Percentiles rank a stretch among this genome's conserved stretches.
Evolutionary conservation across 2,113 vertebrate species (phyloP).

Genomic region (Desmodus rotundus): DNA sequence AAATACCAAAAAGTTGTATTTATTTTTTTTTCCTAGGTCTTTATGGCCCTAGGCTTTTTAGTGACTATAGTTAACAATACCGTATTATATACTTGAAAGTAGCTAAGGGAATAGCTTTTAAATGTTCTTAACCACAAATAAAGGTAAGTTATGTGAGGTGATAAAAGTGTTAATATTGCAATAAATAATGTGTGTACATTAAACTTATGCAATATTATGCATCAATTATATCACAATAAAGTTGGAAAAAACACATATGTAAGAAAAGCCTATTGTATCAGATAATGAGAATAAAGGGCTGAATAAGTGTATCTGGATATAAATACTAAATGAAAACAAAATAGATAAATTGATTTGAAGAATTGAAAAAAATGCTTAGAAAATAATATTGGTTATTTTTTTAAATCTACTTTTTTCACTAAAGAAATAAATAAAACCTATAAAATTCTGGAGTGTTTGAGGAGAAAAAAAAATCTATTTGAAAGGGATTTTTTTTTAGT

Average conservation of each 20-base stretch:
- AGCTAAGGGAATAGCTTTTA: background rate
- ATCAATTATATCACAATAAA: background rate
- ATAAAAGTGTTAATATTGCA: background rate
- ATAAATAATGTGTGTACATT: background rate
- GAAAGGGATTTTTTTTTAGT: background rate
- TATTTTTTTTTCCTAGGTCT: background rate
- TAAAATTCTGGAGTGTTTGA: background rate
- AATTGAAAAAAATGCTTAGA: background rate
- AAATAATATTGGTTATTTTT: background rate
- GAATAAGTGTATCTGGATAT: background rate
- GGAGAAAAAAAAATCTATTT: background rate
- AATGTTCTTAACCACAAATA: background rate
- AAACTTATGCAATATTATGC: background rate
- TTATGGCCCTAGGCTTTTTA: background rate
- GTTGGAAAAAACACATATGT: background rate
- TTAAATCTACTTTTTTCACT: background rate
- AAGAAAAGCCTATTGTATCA: background rate
- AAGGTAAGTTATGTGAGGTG: background rate
- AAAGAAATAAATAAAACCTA: background rate
- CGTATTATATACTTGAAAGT: background rate
- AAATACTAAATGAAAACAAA: background rate
- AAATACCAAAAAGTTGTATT: background rate
- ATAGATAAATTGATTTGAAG: background rate
- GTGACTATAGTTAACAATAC: background rate
- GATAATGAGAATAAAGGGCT: background rate